These are phyloP conservation scores for Orthosia gothica DNA, from an alignment of 2,888 invertebrate species.

Conservation along the genomic window DNA sequence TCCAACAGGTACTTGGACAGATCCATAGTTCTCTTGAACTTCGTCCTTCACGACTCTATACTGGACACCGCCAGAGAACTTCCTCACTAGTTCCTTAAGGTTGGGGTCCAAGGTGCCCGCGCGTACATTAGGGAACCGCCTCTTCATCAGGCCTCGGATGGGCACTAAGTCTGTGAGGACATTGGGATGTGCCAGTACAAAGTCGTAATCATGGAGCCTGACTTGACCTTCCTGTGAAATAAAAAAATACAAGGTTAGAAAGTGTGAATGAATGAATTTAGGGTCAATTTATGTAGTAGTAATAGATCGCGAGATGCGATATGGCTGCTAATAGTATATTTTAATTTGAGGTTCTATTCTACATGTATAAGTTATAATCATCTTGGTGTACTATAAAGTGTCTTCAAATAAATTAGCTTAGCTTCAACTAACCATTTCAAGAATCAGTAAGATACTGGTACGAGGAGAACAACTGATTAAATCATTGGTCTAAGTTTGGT, in stretches of 20 bases:
- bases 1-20: slow-evolving; percentile 93
- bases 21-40: slow-evolving; percentile 94
- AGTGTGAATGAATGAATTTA: too few relatives aligned
- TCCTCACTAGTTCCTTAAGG: slow-evolving; percentile 92
- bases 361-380: too few relatives aligned
- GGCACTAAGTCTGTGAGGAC: slow-evolving; percentile 95
- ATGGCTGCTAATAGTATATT: too few relatives aligned
- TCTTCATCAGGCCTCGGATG: slow-evolving; percentile 95
- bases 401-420: too few relatives aligned
- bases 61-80: slow-evolving; percentile 93
- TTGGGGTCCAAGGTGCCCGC: slow-evolving; percentile 93
- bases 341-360: too few relatives aligned
- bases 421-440: too few relatives aligned
- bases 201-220: slow-evolving; percentile 93
- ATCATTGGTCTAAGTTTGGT: background rate
- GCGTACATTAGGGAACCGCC: slow-evolving; percentile 94
- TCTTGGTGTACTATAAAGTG: too few relatives aligned
- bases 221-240: slow-evolving; percentile 92
- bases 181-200: slow-evolving; percentile 95
- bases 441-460: too few relatives aligned
- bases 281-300: too few relatives aligned
- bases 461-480: too few relatives aligned
- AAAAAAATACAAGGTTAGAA: background rate
- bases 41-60: slow-evolving; percentile 93
- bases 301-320: too few relatives aligned